A percentile compares a stretch with the other conserved stretches of the same genome.
phyloP scores from a whole-genome alignment of 2,113 vertebrate genomes.

The Sylvietta virens region DNA sequence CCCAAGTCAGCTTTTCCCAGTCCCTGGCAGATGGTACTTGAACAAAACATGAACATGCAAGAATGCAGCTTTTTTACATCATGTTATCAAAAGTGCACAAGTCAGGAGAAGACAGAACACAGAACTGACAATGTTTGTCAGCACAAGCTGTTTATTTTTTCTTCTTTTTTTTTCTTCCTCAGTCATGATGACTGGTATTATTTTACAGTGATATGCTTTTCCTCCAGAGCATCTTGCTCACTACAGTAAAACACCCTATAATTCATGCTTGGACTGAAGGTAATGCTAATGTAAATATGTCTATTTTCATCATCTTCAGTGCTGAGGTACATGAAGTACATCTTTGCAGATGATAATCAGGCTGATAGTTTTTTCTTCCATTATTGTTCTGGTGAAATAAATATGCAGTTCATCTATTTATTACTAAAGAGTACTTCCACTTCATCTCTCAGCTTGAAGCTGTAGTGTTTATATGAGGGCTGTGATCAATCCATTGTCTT shows the following conservation, averaged over 20 bases:
- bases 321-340: neutral
- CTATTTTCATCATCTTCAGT: constrained; percentile 5
- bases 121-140: constrained; percentile 28
- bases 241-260: neutral
- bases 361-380: constrained; percentile 16
- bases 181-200: neutral
- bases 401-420: neutral
- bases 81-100: constrained; percentile 39
- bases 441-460: neutral
- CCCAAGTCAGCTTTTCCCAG: neutral
- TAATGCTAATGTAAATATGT: constrained; percentile 13
- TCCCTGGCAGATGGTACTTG: constrained; percentile 38
- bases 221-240: neutral
- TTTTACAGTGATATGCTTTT: neutral
- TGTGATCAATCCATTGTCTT: neutral
- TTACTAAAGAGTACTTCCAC: neutral
- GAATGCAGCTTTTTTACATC: neutral
- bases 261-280: neutral
- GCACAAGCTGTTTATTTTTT: constrained; percentile 35
- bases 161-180: neutral
- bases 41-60: constrained; percentile 63
- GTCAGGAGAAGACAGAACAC: constrained; percentile 8
- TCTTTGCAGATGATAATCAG: constrained; percentile 11
- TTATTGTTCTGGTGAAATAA: constrained; percentile 28
- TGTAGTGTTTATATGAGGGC: neutral